Evolutionary conservation across 2,113 vertebrate species (phyloP).

Genomic region (Caranx ignobilis): DNA sequence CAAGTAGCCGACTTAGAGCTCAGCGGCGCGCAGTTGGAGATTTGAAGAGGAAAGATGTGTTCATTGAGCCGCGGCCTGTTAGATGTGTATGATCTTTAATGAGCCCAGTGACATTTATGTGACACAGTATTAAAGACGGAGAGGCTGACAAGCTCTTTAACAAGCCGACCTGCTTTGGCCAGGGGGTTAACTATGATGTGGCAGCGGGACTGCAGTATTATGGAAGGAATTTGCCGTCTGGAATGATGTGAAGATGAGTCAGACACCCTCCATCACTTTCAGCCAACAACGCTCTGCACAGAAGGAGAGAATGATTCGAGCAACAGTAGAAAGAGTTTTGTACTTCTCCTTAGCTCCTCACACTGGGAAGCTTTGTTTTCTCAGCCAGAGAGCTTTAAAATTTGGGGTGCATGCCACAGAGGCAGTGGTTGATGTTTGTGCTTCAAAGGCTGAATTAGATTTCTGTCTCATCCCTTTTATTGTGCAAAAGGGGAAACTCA

Average conservation of each 20-base stretch:
- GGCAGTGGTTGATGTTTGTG: conserved; percentile 19
- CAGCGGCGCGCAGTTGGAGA: conserved; percentile 40
- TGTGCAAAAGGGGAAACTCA: neutral
- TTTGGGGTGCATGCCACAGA: conserved; percentile 10
- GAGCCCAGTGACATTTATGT: conserved; percentile 74
- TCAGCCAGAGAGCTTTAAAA: conserved; percentile 34
- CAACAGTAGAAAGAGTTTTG: conserved; percentile 45
- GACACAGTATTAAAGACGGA: conserved; percentile 68
- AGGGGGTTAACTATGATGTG: conserved; percentile 74
- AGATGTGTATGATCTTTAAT: conserved; percentile 69
- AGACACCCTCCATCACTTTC: conserved; percentile 74
- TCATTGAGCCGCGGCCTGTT: conserved; percentile 56
- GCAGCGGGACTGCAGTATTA: conserved; percentile 73
- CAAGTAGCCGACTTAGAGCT: conserved; percentile 16
- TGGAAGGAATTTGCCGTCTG: conserved; percentile 82
- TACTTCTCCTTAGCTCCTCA: conserved; percentile 16
- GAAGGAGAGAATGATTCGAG: conserved; percentile 57
- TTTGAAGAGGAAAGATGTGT: conserved; percentile 64
- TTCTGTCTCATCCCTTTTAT: conserved; percentile 4
- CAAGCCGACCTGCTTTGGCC: conserved; percentile 76
- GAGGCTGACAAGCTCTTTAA: conserved; percentile 64
- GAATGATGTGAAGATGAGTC: conserved; percentile 83
- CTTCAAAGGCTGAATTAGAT: neutral
- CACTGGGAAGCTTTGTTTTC: conserved; percentile 31
- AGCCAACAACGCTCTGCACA: conserved; percentile 69